Percentiles rank a stretch among this genome's conserved stretches.
phyloP scores from a whole-genome alignment of 1,140 invertebrate genomes.

The Pachypsylla venusta region DNA sequence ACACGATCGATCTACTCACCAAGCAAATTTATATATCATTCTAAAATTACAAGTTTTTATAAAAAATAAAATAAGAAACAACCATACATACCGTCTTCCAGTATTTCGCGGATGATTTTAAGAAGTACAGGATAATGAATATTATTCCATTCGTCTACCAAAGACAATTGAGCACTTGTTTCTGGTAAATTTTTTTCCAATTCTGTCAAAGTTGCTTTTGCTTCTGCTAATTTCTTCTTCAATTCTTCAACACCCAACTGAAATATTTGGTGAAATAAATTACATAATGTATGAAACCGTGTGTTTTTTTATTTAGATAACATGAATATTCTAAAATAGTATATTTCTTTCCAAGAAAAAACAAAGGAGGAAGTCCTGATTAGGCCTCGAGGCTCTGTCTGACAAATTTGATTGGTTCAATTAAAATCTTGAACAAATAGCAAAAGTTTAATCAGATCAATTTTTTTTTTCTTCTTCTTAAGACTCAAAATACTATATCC shows the following conservation, averaged over 20 bases:
- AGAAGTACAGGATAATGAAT: constrained; percentile 5
- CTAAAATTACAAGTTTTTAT: no score
- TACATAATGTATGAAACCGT: not conserved
- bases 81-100: not conserved
- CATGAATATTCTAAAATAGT: no score
- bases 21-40: no score
- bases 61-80: no score
- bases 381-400: no score
- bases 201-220: not conserved
- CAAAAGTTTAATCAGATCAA: no score
- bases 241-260: constrained; percentile 12
- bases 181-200: constrained; percentile 7
- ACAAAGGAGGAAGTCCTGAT: not conserved
- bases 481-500: no score
- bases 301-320: no score
- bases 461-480: no score
- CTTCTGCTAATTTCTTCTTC: constrained; percentile 2
- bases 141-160: constrained; percentile 9
- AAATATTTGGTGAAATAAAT: not conserved
- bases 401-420: no score
- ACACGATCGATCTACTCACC: no score
- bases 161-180: not conserved
- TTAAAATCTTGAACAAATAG: no score
- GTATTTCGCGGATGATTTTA: not conserved
- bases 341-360: not conserved